phyloP scores from a whole-genome alignment of 2,888 invertebrate genomes.

The Chydorus sphaericus region DNA sequence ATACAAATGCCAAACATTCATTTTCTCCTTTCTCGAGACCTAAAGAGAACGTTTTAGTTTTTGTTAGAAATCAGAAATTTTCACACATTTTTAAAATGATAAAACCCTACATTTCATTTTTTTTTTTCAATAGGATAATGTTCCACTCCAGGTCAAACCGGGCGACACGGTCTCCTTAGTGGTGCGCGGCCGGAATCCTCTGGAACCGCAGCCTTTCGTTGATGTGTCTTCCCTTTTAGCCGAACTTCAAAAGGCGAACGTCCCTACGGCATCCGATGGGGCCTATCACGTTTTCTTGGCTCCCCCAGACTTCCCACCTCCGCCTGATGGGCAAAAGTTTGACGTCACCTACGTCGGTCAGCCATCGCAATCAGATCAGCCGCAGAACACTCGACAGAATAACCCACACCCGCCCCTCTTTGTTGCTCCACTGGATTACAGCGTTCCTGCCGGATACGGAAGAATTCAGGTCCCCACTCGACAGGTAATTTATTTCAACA shows the following conservation, averaged over 20 bases:
- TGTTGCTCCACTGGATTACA: constrained; percentile 7
- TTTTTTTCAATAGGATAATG: neutral
- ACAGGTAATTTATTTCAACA: too few relatives aligned
- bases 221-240: neutral
- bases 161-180: constrained; percentile 3
- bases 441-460: constrained; percentile 6
- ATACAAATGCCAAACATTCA: neutral
- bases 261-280: neutral
- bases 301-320: constrained; percentile 1
- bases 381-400: neutral
- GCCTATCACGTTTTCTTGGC: constrained; percentile 5
- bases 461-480: constrained; percentile 1
- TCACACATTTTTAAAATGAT: neutral
- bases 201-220: neutral
- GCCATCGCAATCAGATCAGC: neutral
- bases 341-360: constrained; percentile 9
- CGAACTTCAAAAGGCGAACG: neutral
- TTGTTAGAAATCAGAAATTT: neutral
- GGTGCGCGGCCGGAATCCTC: neutral
- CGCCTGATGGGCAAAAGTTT: neutral
- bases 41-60: neutral
- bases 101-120: neutral
- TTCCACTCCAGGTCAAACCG: neutral
- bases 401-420: constrained; percentile 11
- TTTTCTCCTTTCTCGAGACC: neutral